A percentile compares a stretch with the other conserved stretches of the same genome.
These are phyloP conservation scores for Akabosia matsudoensis DNA, from an alignment of 1,140 invertebrate genomes.

Conservation along the genomic window DNA sequence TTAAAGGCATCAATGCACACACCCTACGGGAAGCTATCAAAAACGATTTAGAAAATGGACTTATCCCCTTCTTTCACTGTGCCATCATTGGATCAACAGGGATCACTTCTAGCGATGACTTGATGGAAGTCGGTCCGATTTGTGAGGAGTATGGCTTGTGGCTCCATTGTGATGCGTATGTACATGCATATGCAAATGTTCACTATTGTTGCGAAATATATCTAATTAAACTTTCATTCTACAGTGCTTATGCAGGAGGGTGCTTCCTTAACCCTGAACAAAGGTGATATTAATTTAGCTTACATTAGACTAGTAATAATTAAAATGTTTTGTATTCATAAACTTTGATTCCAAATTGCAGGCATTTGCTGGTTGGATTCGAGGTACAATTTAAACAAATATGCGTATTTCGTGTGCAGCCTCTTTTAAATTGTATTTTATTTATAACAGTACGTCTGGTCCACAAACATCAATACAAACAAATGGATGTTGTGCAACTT, in stretches of 20 bases:
- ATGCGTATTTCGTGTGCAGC: neutral
- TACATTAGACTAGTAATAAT: neutral
- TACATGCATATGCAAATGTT: conserved; percentile 66
- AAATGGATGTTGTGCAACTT: conserved; percentile 91
- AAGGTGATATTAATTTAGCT: neutral
- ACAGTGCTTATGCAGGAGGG: conserved; percentile 27
- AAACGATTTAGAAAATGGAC: conserved; percentile 66
- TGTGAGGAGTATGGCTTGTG: conserved; percentile 73
- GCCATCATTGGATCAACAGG: conserved; percentile 88
- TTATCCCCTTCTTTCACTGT: conserved; percentile 68
- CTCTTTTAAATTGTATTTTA: neutral
- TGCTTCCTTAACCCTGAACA: conserved; percentile 50
- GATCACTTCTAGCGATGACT: conserved; percentile 52
- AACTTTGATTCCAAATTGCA: neutral
- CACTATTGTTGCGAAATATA: neutral
- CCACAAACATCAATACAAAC: conserved; percentile 86
- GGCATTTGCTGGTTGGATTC: conserved; percentile 10
- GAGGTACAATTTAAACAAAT: neutral
- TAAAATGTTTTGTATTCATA: neutral
- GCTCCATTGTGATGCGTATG: conserved; percentile 80
- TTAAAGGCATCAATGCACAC: conserved; percentile 3
- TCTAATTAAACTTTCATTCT: neutral
- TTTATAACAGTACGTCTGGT: conserved; percentile 65
- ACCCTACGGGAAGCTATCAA: conserved; percentile 70
- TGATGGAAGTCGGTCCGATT: conserved; percentile 75